Evolutionary conservation across 2,888 invertebrate genomes (phyloP), one percentile per base, ranked within the genome.

Genomic region (Cyaniris semiargus): DNA sequence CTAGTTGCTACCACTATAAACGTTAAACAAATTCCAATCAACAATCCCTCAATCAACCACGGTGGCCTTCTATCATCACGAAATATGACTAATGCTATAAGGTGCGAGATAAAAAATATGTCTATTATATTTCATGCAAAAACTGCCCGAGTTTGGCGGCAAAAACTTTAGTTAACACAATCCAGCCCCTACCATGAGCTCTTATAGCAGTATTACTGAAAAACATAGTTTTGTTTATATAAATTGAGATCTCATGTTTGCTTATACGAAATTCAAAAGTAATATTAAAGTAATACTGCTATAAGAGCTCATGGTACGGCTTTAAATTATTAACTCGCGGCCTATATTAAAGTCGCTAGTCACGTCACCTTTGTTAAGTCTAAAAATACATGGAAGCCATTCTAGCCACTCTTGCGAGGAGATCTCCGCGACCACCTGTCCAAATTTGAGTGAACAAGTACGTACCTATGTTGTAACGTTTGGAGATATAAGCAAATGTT

Each of bases 91-190:
- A 77, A 79, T 78, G 80, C n/a, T n/a, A n/a, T 80, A 48, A 44
- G 81, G 77, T 80, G 80, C 82, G 81, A 82, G 71, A 78, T 71
- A 79, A 78, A 83, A 84, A 83, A 79, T 72, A 75, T 23, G 83
- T 80, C 77, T 79, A 82, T 84, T 83, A 83, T 79, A 82, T 82
- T 82, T 79, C 80, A 78, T 79, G 80, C 78, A 79, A 78, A 83
- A 82, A 81, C 23, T 23, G 34, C 70, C 53, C 18, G 48, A 71
- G 80, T 79, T 78, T 79, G 77, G 78, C 81, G 84, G 83, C 81
- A 81, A 79, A 83, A 78, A 81, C 78, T 76, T 78, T 78, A 76
- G 70, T 76, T 75, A 70, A 70, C 53, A 76, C 76, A 79, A 77
- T 77, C 77, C 72, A 58, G 70, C n/a, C n/a, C n/a, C n/a, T n/a